phyloP scores from a whole-genome alignment of 2,113 vertebrate genomes.

The Thinocorus orbignyianus region DNA sequence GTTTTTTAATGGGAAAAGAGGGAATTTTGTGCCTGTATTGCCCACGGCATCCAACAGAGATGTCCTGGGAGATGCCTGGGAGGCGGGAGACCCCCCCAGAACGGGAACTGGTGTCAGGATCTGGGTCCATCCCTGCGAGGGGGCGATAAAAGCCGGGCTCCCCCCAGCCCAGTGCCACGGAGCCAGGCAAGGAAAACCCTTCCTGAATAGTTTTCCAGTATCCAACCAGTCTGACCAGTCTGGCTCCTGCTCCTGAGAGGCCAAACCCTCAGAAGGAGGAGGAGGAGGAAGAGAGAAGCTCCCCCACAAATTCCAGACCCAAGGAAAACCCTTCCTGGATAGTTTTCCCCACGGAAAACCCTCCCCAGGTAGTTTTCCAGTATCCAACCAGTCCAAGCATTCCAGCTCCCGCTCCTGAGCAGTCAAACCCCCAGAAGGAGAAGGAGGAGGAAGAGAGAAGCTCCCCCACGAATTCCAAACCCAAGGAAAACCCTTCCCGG shows the following conservation, averaged over 20 bases:
- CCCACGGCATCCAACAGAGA: neutral
- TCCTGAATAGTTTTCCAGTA: too few species aligned
- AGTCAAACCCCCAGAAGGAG: neutral
- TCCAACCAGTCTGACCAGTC: too few species aligned
- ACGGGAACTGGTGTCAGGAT: neutral
- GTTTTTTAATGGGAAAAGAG: neutral
- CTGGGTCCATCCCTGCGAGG: rapidly evolving
- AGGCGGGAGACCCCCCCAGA: rapidly evolving
- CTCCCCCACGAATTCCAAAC: too few species aligned
- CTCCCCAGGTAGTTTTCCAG: neutral
- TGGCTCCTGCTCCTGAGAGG: too few species aligned
- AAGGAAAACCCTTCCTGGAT: too few species aligned
- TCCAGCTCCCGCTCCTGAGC: neutral
- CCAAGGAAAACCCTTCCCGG: too few species aligned
- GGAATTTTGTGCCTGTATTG: rapidly evolving
- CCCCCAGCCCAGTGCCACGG: too few species aligned
- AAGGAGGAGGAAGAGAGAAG: neutral
- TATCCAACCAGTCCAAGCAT: slow-evolving; percentile 51
- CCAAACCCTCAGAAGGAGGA: too few species aligned
- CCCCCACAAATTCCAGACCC: too few species aligned
- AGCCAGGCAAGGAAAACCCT: too few species aligned
- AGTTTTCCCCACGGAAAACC: too few species aligned
- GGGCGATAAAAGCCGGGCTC: neutral
- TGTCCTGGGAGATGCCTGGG: rapidly evolving
- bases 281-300: too few species aligned